Base-by-base conservation (phyloP, 2,888 invertebrate genomes). In the Caenorhabditis virilis region DNA sequence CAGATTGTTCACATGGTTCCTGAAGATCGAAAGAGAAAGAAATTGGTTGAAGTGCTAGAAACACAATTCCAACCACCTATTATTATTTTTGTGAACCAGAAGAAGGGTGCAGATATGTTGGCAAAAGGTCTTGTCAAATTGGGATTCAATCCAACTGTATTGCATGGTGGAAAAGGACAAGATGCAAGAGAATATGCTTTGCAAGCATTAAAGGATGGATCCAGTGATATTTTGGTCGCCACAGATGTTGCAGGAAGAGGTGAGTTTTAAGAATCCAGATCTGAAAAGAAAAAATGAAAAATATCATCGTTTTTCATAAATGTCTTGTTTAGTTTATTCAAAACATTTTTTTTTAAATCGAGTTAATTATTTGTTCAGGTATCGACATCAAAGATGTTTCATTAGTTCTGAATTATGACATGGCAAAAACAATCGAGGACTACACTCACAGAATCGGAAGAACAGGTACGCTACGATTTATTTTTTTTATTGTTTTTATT, bases 351-450 rank as follows among this genome's bases (percentile, higher is more conserved):
- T 36, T 15, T 36, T 16, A 13, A 36, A 36, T 36, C 27, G 15
- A 54, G 30, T 46, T 46, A n/a, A n/a, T 30, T 30, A 16, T 4
- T 16, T 55, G 56, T 58, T 13, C 47, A 74, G 98, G 98, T 92
- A 98, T 99, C 76, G 98, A 99, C 84, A 97, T 99, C 84, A 97
- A 98, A 84, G 97, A 99, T 85, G 98, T 99, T 2, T 94, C 95
- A 7, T 88, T 98, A 86, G 98, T 99, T 68, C 93, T 99, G 79
- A 99, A 99, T 85, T 99, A 99, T 82, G 98, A 99, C 84, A 99
- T 99, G 98, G 95, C 98, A 0, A 98, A 98, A 85, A 89, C 91
- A 18, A 97, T 99, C 81, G 98, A 99, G 88, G 90, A 86, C 76
- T 87, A 87, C 82, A 87, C 86, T 16, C 87, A 87, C 90, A 91